phyloP scores from a whole-genome alignment of 2,797 vertebrate genomes.

The Heterohyrax brucei region DNA sequence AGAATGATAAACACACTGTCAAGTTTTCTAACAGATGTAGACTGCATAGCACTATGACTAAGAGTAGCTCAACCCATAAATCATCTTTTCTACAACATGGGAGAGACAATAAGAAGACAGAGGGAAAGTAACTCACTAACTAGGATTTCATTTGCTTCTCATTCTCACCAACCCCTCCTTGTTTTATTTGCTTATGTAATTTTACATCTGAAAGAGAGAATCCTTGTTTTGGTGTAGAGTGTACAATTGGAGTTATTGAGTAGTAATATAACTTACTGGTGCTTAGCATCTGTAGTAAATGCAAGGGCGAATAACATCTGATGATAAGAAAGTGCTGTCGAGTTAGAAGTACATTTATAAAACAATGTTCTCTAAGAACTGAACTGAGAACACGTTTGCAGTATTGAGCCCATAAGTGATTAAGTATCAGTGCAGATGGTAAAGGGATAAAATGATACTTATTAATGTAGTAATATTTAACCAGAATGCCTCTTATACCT shows the following conservation, averaged over 20 bases:
- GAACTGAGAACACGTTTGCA: constrained; percentile 78
- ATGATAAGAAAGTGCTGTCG: constrained; percentile 55
- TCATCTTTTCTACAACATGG: neutral
- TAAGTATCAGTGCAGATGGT: constrained; percentile 2
- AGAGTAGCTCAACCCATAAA: constrained; percentile 66
- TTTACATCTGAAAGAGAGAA: constrained; percentile 78
- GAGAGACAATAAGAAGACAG: constrained; percentile 26
- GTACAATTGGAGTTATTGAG: constrained; percentile 12
- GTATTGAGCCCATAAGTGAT: constrained; percentile 68
- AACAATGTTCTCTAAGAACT: constrained; percentile 89
- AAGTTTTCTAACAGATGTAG: constrained; percentile 79
- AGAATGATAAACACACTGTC: constrained; percentile 71
- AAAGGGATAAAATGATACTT: constrained; percentile 80
- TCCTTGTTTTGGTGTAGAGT: constrained; percentile 16
- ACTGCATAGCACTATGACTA: constrained; percentile 51
- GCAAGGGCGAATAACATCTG: constrained; percentile 52
- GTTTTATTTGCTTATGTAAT: constrained; percentile 83
- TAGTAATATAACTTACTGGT: constrained; percentile 66
- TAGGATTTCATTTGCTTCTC: constrained; percentile 71
- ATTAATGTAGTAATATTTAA: constrained; percentile 74
- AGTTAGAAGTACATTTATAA: constrained; percentile 73
- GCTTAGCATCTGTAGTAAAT: constrained; percentile 70
- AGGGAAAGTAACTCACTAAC: neutral
- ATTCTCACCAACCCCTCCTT: neutral
- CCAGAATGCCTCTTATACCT: constrained; percentile 74